Evolutionary conservation across 2,888 invertebrate genomes (phyloP), one percentile per base, ranked within the genome.

Genomic region (Crematogaster levior): DNA sequence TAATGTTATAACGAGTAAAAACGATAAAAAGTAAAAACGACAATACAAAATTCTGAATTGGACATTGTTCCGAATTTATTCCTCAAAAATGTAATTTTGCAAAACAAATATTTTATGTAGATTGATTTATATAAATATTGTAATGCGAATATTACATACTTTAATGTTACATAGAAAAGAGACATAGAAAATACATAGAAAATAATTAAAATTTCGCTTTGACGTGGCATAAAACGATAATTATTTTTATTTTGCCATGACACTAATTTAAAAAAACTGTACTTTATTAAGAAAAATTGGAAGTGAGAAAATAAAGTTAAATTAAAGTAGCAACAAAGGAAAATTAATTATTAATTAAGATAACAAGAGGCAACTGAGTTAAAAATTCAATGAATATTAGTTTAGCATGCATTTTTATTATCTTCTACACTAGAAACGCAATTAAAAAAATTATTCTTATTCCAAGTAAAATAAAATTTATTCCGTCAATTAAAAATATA

Each of bases 41-140:
- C 4, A 48, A 15, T 68, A 34, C 15, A 51, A 3, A n/a, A 70
- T 18, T 30, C 5, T 15, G 3, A 70, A 21, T 70, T 24, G 0
- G 1, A 40, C 7, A 63, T 63, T 40, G 40, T 40, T 65, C 27
- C 4, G 3, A 10, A 9, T 6, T 65, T 27, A 43, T 43, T 43
- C 2, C 7, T 9, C 24, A 43, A 43, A 65, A 65, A 43, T 65
- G 9, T 24, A 24, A 43, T 27, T 65, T 65, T 4, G 10, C 4
- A 43, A 65, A 27, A 65, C 2, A n/a, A 65, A 27, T 27, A 18
- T 65, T 27, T 40, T 15, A 40, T 24, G 18, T 18, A 6, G 1
- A n/a, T 40, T 24, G 43, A 65, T 65, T 65, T 43, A 5, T 65
- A 43, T 7, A 65, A 43, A 65, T 30, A 51, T n/a, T 65, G 9